phyloP scores from a whole-genome alignment of 1,140 invertebrate genomes.

The Caenorhabditis briggsae region DNA sequence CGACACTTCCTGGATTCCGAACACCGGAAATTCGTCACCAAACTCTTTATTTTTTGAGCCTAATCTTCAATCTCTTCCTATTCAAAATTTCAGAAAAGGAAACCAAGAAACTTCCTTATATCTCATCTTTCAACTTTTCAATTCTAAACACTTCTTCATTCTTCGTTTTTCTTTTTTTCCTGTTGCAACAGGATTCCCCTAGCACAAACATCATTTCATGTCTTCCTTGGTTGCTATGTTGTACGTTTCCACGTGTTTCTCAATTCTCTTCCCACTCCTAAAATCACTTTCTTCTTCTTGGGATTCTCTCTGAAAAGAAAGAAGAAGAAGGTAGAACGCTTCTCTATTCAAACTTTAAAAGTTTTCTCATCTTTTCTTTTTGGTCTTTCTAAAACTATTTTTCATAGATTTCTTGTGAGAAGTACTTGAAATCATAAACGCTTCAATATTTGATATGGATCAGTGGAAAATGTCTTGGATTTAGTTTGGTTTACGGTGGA shows the following conservation, averaged over 20 bases:
- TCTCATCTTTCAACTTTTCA: conserved; percentile 30
- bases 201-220: conserved; percentile 19
- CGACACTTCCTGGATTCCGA: too few species aligned
- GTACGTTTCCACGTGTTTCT: conserved; percentile 9
- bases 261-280: neutral
- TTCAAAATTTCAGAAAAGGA: neutral
- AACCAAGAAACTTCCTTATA: neutral
- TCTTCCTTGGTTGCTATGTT: neutral
- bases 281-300: conserved; percentile 14
- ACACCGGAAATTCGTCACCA: too few species aligned
- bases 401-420: neutral
- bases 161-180: conserved; percentile 5
- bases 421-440: neutral
- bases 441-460: conserved; percentile 3
- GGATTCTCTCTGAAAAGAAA: neutral
- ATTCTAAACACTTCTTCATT: neutral
- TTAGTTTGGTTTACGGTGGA: neutral
- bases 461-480: neutral
- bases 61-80: conserved; percentile 12
- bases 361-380: neutral
- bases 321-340: neutral
- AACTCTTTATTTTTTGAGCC: neutral
- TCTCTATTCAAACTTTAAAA: conserved; percentile 14
- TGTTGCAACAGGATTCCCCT: neutral
- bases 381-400: neutral